Base-by-base conservation (phyloP, 2,113 vertebrate species). In the Seriola quinqueradiata region DNA sequence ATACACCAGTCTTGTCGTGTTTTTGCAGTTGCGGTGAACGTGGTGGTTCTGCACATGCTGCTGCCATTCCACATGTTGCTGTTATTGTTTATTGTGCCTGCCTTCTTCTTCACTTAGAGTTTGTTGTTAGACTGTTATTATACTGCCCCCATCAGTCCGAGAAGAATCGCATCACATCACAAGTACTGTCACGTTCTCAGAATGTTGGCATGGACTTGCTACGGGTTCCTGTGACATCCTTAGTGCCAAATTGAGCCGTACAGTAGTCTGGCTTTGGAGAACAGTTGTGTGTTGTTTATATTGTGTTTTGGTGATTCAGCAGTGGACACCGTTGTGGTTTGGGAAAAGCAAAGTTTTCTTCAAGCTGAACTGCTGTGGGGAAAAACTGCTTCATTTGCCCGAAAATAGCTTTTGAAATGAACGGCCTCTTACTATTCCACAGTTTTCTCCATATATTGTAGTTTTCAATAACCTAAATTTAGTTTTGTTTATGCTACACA, bases 381-480 rank as follows among this genome's bases (percentile, higher is more conserved):
- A 68, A 79, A 82, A 66, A 59, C 36, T 72, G 36, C 72, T 72
- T 81, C 34, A 77, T 69, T 84, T 84, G 58, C 40, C 40, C 40
- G 60, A 80, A 69, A 55, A 61, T n/a, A 50, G 66, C 78, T 46
- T 79, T 63, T 73, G 65, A 86, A 81, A 86, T 77, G 23, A 80
- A 75, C 52, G 10, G 5, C 32, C 23, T n/a, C 55, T 71, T 68
- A 83, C 78, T 75, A 78, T 73, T 61, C 23, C 38, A 42, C 75
- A 63, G 44, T 64, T 58, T 77, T 9, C 16, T 67, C n/a, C 64
- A 84, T 58, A 82, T 46, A 65, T 50, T 50, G 9, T 46, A 40
- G 44, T 57, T 38, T 12, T 68, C 44, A 46, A 60, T 25, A 32
- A 48, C 13, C 19, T 59, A 4, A 44, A 69, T 58, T 70, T 25